Evolutionary conservation across 2,888 invertebrate species (phyloP), one percentile per base, ranked within the genome.

Genomic region (Azorinus chamasolen): DNA sequence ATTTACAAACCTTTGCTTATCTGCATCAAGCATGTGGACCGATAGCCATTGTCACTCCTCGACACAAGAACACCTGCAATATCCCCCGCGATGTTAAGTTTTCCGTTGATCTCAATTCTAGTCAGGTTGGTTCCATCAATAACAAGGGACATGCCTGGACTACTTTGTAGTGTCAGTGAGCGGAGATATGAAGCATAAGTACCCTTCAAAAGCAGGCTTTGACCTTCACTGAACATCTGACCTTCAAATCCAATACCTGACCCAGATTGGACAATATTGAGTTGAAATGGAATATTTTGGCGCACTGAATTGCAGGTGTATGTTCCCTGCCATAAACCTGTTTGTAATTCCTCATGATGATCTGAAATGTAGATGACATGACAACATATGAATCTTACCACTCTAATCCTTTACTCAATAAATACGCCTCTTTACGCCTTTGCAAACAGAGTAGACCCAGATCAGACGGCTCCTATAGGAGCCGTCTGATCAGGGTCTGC

Each of bases 281-380:
- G 54, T 18, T 51, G n/a, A 27, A 72, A 74, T 2, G 50, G 50
- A 20, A 66, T 51, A 20, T 24, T 48, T 2, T 10, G 39, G 14
- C 50, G 25, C 24, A 70, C 65, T 45, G 66, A 64, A 20, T 57
- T 16, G 37, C 79, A 79, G n/a, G 70, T 70, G 46, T 70, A 79
- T 45, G 68, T 74, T 20, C 79, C 79, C 2, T 32, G 66, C 74
- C 74, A 79, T 37, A 64, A 54, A 59, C 74, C 74, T n/a, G 73
- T 51, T 16, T 59, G 37, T 10, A 74, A 54, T 41, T 63, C 50
- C 12, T 62, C 57, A 12, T 53, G n/a, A n/a, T n/a, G 62, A 74
- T 57, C 73, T 74, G 27, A 24, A 62, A 70, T n/a, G 18, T 25
- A 27, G n/a, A n/a, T n/a, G n/a, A n/a, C n/a, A n/a, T n/a, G n/a